Evolutionary conservation across 2,797 vertebrate genomes (phyloP).

Genomic region (Alcedo atthis): DNA sequence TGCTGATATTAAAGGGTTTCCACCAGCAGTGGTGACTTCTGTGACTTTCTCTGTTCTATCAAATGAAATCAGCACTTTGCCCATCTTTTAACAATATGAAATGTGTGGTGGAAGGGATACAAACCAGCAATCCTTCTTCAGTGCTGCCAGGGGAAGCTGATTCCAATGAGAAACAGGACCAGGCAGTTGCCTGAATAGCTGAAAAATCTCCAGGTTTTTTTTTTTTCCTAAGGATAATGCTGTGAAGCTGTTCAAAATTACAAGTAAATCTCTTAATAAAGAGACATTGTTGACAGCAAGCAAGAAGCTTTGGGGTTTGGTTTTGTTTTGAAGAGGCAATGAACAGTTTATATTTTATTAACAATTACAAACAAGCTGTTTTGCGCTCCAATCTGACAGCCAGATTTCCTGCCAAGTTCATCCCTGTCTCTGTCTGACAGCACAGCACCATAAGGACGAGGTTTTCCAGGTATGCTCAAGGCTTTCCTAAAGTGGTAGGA

Average conservation of each 20-base stretch:
- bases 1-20: not conserved
- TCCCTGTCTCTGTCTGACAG: accelerated
- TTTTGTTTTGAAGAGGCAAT: not conserved
- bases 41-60: not conserved
- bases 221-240: conserved; percentile 38
- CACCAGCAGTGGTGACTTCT: not conserved
- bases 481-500: not conserved
- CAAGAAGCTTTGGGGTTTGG: not conserved
- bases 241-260: conserved; percentile 72
- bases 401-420: not conserved
- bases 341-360: conserved; percentile 31
- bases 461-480: not conserved
- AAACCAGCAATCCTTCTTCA: not conserved
- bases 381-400: not conserved
- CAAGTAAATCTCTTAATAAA: conserved; percentile 75
- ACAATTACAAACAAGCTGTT: not conserved
- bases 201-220: conserved; percentile 16
- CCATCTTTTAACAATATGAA: not conserved
- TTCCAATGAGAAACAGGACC: not conserved
- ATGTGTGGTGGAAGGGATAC: not conserved
- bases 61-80: not conserved
- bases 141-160: not conserved
- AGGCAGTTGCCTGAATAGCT: conserved; percentile 43
- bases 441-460: not conserved
- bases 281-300: conserved; percentile 52